Conservation (phyloP, 2,888 invertebrate genomes). For the Blera fallax region DNA sequence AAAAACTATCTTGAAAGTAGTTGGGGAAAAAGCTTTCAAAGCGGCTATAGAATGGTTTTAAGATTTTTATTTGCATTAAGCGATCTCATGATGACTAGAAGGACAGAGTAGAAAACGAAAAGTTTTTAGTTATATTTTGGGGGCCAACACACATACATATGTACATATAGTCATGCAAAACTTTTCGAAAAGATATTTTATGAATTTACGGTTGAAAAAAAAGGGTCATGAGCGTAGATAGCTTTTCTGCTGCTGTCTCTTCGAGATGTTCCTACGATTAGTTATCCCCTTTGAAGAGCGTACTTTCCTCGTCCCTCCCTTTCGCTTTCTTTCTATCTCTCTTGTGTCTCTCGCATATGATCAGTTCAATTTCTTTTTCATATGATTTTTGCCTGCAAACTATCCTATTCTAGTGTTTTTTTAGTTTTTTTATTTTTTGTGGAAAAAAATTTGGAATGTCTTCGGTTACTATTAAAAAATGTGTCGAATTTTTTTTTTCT, state of each 20-base stretch:
- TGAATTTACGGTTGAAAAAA: neutral
- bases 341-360: neutral
- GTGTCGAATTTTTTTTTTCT: neutral
- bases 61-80: neutral
- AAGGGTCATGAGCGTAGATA: neutral
- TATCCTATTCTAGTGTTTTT: neutral
- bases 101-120: slow-evolving; percentile 14
- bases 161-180: neutral
- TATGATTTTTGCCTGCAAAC: neutral
- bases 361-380: slow-evolving; percentile 4
- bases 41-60: neutral
- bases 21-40: neutral
- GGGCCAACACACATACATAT: neutral
- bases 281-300: neutral
- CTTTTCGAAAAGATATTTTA: neutral
- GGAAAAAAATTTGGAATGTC: slow-evolving; percentile 11
- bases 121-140: neutral
- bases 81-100: slow-evolving; percentile 15
- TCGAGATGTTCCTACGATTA: neutral
- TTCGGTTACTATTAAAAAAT: neutral
- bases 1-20: neutral
- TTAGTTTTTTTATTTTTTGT: neutral
- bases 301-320: too few species aligned
- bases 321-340: neutral
- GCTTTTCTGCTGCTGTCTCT: neutral